These are phyloP conservation scores for Rhagium mordax DNA, from an alignment of 2,888 invertebrate species.

Conservation along the genomic window DNA sequence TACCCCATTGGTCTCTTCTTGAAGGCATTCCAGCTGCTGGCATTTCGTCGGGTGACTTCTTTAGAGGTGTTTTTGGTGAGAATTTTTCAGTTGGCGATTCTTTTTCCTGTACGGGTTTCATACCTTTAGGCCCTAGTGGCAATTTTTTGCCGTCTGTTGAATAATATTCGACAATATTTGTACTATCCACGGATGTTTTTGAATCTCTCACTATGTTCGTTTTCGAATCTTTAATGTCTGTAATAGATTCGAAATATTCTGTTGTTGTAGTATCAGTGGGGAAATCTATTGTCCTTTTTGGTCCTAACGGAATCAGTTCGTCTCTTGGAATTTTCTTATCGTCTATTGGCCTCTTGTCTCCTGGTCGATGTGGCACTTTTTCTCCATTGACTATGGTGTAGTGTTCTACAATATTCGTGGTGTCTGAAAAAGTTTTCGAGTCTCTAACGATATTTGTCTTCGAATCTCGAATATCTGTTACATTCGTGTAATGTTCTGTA, in stretches of 20 bases:
- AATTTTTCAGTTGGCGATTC: constrained; percentile 21
- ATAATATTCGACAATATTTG: constrained; percentile 56
- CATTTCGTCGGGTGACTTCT: constrained; percentile 21
- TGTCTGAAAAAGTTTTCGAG: constrained; percentile 49
- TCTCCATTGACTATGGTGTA: constrained; percentile 37
- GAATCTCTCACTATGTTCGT: constrained; percentile 46
- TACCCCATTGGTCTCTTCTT: constrained; percentile 28
- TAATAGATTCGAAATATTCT: constrained; percentile 8
- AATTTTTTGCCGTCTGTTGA: constrained; percentile 26
- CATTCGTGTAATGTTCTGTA: constrained; percentile 7
- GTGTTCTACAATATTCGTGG: constrained; percentile 47
- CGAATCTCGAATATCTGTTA: constrained; percentile 14
- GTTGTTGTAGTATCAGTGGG: constrained; percentile 1
- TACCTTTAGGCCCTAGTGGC: constrained; percentile 34
- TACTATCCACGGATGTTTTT: constrained; percentile 51
- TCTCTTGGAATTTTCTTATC: constrained; percentile 24
- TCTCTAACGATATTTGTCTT: constrained; percentile 46
- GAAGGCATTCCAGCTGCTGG: constrained; percentile 35
- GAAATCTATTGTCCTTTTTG: background rate
- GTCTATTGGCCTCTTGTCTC: constrained; percentile 29
- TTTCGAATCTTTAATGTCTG: constrained; percentile 40
- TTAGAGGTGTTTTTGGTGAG: constrained; percentile 2
- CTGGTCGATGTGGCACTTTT: constrained; percentile 23
- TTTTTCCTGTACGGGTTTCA: constrained; percentile 26
- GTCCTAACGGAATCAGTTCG: background rate